Evolutionary conservation across 2,797 vertebrate species (phyloP).

Genomic region (Sebastes nivosus): DNA sequence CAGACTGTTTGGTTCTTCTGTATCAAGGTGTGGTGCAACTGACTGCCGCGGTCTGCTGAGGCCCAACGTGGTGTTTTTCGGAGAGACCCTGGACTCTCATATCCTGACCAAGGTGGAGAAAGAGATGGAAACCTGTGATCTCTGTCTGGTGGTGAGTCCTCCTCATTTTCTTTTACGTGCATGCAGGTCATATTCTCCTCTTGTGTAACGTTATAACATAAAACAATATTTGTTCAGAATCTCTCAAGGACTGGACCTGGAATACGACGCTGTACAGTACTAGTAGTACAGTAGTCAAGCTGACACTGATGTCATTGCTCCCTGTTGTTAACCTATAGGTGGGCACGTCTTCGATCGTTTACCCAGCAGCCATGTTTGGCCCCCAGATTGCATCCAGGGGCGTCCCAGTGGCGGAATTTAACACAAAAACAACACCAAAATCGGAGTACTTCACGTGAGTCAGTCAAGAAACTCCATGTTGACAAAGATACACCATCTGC

Average conservation of each 20-base stretch:
- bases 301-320: not conserved
- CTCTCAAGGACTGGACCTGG: not conserved
- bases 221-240: not conserved
- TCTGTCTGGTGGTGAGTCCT: slow-evolving; percentile 92
- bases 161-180: not conserved
- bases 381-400: slow-evolving; percentile 92
- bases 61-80: slow-evolving; percentile 96
- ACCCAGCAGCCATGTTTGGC: slow-evolving; percentile 95
- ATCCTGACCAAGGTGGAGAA: slow-evolving; percentile 90
- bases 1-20: slow-evolving; percentile 6
- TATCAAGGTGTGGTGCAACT: slow-evolving; percentile 86
- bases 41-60: slow-evolving; percentile 91
- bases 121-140: slow-evolving; percentile 92
- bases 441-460: slow-evolving; percentile 89
- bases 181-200: not conserved
- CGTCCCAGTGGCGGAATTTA: slow-evolving; percentile 94
- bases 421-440: slow-evolving; percentile 86
- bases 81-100: slow-evolving; percentile 91
- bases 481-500: not conserved
- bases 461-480: not conserved
- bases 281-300: not conserved
- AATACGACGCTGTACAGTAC: not conserved
- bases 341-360: slow-evolving; percentile 94
- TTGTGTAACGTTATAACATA: not conserved
- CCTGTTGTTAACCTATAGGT: slow-evolving; percentile 79